phyloP scores from a whole-genome alignment of 23 tunicate species.

The Trididemnum miniatum region DNA sequence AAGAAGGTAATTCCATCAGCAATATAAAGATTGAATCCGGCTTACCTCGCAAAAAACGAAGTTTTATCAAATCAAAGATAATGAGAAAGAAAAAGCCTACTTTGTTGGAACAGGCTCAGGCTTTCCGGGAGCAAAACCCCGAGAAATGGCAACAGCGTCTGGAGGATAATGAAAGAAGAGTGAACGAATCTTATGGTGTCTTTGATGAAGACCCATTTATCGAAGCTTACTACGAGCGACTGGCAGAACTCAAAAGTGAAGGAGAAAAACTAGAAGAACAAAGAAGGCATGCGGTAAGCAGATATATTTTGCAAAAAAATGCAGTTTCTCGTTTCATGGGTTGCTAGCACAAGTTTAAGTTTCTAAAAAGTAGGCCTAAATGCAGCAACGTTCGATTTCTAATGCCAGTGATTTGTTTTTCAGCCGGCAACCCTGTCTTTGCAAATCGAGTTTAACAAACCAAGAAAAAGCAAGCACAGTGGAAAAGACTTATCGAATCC shows the following conservation, averaged over 20 bases:
- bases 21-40: neutral
- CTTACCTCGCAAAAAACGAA: too few species aligned
- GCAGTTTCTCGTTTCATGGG: too few species aligned
- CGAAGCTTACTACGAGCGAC: conserved; percentile 6
- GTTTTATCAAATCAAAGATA: too few species aligned
- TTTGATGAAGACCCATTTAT: conserved; percentile 19
- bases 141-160: conserved; percentile 36
- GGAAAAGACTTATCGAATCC: neutral
- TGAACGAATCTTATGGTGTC: conserved; percentile 15
- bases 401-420: neutral
- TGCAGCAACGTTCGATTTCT: too few species aligned
- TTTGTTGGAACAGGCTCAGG: conserved; percentile 25
- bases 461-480: neutral
- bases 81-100: conserved; percentile 3
- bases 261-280: neutral
- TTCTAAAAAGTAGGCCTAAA: too few species aligned
- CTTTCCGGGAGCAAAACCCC: conserved; percentile 26
- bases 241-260: conserved; percentile 20
- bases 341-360: too few species aligned
- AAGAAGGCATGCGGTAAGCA: neutral
- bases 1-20: neutral
- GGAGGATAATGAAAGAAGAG: neutral
- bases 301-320: too few species aligned
- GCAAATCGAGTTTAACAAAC: conserved; percentile 14
- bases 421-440: conserved; percentile 2